Evolutionary conservation across 2,888 invertebrate species (phyloP).

Genomic region (Brachyopa scutellaris): DNA sequence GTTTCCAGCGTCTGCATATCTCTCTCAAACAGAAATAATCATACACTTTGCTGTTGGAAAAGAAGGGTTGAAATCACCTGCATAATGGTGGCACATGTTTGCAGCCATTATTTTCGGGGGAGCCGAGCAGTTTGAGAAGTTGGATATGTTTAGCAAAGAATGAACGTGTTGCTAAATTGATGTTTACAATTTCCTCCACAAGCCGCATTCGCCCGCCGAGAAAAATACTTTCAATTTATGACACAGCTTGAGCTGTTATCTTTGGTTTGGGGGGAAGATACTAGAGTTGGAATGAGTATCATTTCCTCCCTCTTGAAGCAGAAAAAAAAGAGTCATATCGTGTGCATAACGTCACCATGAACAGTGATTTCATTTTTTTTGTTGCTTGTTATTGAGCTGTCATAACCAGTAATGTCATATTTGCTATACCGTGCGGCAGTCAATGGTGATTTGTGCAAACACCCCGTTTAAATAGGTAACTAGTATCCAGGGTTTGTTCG

Average conservation of each 20-base stretch:
- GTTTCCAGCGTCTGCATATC: constrained; percentile 21
- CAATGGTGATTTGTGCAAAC: constrained; percentile 30
- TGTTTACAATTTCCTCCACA: constrained; percentile 69
- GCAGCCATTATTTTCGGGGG: not conserved
- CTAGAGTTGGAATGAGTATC: constrained; percentile 41
- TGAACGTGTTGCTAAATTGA: constrained; percentile 70
- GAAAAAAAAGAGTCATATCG: constrained; percentile 52
- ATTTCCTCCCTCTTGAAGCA: constrained; percentile 37
- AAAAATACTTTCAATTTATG: constrained; percentile 68
- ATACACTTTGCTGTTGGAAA: not conserved
- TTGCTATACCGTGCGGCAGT: constrained; percentile 8
- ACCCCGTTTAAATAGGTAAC: constrained; percentile 57
- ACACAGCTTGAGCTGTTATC: constrained; percentile 70
- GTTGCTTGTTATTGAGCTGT: constrained; percentile 64
- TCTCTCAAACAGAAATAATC: constrained; percentile 7
- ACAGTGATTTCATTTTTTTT: constrained; percentile 50
- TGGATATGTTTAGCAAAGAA: not conserved
- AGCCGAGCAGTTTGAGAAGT: not conserved
- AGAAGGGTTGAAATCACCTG: constrained; percentile 10
- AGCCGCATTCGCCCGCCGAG: not conserved
- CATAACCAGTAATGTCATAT: constrained; percentile 66
- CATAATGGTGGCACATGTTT: constrained; percentile 14
- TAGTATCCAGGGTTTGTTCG: constrained; percentile 15
- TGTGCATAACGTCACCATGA: constrained; percentile 69
- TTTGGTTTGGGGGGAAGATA: constrained; percentile 25